Evolutionary conservation across 2,888 invertebrate species (phyloP).

Genomic region (Drosophila neonasuta): DNA sequence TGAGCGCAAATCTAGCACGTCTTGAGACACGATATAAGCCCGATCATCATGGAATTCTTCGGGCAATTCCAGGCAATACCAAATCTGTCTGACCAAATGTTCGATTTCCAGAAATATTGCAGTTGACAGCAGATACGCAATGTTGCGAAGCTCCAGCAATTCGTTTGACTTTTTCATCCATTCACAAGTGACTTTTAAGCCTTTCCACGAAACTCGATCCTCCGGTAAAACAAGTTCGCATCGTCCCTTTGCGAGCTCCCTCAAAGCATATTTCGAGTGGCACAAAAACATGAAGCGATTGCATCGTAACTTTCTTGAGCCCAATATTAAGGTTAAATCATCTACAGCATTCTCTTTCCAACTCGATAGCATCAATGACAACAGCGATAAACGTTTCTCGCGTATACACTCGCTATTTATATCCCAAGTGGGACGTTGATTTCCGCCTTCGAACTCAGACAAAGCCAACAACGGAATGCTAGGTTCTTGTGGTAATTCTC

Average conservation of each 20-base stretch:
- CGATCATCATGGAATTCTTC: constrained; percentile 32
- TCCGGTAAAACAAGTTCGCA: constrained; percentile 30
- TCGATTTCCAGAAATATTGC: constrained; percentile 32
- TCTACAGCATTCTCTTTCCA: constrained; percentile 18
- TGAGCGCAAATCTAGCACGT: neutral
- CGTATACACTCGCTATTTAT: neutral
- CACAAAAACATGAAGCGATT: constrained; percentile 38
- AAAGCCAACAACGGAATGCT: constrained; percentile 18
- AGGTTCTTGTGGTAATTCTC: constrained; percentile 28
- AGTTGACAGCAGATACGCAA: constrained; percentile 25
- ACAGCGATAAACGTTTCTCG: constrained; percentile 10
- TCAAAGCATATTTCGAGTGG: constrained; percentile 15
- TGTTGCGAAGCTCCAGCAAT: constrained; percentile 11
- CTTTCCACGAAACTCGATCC: constrained; percentile 16
- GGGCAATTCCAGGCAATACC: constrained; percentile 31
- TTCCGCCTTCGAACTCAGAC: constrained; percentile 20
- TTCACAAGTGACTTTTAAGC: constrained; percentile 12
- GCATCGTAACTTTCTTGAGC: constrained; percentile 20
- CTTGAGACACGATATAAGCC: constrained; percentile 34
- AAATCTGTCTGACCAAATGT: constrained; percentile 24
- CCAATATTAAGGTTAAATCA: constrained; percentile 39
- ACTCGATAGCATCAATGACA: constrained; percentile 6
- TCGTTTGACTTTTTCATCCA: constrained; percentile 32
- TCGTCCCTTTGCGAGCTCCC: neutral
- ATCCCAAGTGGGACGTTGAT: constrained; percentile 7